Evolutionary conservation across 1,140 invertebrate genomes (phyloP).

Genomic region (fruit fly (Drosophila melanogaster)): Release_6_plus_ISO1_MT NT_033779.5:20369501-20370000

Average conservation of each 20-base stretch:
- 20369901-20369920: constrained; percentile 63
- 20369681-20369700: constrained; percentile 56
- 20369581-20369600: constrained; percentile 1
- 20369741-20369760: constrained; percentile 43
- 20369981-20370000: constrained; percentile 78
- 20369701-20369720: constrained; percentile 4
- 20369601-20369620: constrained; percentile 26
- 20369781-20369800: constrained; percentile 50
- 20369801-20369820: constrained; percentile 51
- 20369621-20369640: constrained; percentile 26
- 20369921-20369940: constrained; percentile 31
- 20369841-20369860: constrained; percentile 42
- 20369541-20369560: constrained; percentile 3
- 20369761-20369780: constrained; percentile 55
- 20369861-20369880: constrained; percentile 54
- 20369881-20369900: constrained; percentile 33
- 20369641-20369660: constrained; percentile 56
- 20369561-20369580: not conserved
- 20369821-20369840: constrained; percentile 68
- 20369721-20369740: constrained; percentile 32
- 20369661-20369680: constrained; percentile 51
- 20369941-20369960: constrained; percentile 26
- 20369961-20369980: constrained; percentile 11
- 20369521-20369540: constrained; percentile 12
- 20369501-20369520: constrained; percentile 3